phyloP scores from a whole-genome alignment of 2,888 invertebrate species.

The Scaptomyza polygonia region DNA sequence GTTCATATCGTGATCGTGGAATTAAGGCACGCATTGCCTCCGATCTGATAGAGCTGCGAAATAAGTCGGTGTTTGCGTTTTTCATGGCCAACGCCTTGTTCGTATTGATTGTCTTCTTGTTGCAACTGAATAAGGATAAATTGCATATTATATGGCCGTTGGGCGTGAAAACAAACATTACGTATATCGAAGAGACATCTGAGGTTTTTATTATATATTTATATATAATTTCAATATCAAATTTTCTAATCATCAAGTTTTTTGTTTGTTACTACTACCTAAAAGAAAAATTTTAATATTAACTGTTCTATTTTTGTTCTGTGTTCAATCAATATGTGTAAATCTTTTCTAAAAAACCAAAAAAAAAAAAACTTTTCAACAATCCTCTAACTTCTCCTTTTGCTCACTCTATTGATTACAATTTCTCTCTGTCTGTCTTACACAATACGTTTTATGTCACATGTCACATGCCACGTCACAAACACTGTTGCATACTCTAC shows the following conservation, averaged over 20 bases:
- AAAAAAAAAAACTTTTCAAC: conserved; percentile 14
- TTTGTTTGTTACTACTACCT: conserved; percentile 42
- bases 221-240: conserved; percentile 17
- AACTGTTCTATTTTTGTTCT: conserved; percentile 59
- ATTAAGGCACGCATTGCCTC: conserved; percentile 92
- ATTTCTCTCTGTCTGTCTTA: conserved; percentile 24
- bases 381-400: conserved; percentile 58
- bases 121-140: conserved; percentile 99
- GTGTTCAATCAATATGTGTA: conserved; percentile 49
- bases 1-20: conserved; percentile 20
- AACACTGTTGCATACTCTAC: conserved; percentile 35
- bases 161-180: conserved; percentile 97
- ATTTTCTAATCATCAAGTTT: conserved; percentile 26
- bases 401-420: conserved; percentile 30
- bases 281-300: conserved; percentile 19
- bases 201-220: conserved; percentile 87
- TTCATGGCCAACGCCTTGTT: conserved; percentile 99
- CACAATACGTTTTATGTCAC: conserved; percentile 42
- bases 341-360: conserved; percentile 24
- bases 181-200: conserved; percentile 95
- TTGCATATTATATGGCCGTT: conserved; percentile 99
- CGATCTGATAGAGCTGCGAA: conserved; percentile 96
- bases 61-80: conserved; percentile 98
- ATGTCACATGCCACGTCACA: conserved; percentile 49
- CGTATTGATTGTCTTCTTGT: conserved; percentile 98